phyloP scores from a whole-genome alignment of 2,888 invertebrate genomes.

The Rotaria sp. region DNA sequence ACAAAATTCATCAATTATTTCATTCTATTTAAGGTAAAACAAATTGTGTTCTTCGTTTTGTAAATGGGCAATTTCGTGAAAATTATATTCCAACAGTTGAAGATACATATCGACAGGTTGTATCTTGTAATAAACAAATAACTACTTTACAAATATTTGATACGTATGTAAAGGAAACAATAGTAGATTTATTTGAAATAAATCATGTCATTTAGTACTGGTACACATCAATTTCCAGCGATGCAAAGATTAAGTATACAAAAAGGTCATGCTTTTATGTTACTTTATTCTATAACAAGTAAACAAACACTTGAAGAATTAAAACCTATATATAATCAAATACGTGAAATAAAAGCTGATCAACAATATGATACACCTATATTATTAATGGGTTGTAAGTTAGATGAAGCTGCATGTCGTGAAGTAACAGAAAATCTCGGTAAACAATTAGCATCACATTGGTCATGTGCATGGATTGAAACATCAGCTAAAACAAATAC shows the following conservation, averaged over 20 bases:
- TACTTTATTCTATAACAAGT: slow-evolving; percentile 93
- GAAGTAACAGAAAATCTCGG: slow-evolving; percentile 69
- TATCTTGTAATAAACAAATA: slow-evolving; percentile 85
- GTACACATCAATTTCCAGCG: slow-evolving; percentile 98
- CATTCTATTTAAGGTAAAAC: slow-evolving; percentile 62
- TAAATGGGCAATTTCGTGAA: slow-evolving; percentile 94
- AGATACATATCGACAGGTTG: slow-evolving; percentile 69
- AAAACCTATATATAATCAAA: slow-evolving; percentile 84
- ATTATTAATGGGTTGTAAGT: slow-evolving; percentile 95
- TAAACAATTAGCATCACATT: slow-evolving; percentile 75
- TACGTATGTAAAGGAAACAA: slow-evolving; percentile 58
- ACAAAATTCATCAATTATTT: neutral
- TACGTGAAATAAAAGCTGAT: slow-evolving; percentile 69
- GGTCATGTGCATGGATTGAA: slow-evolving; percentile 90
- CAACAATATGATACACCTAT: slow-evolving; percentile 68
- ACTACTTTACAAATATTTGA: slow-evolving; percentile 99
- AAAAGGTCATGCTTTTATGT: slow-evolving; percentile 96
- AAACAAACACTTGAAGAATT: slow-evolving; percentile 87
- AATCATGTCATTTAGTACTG: slow-evolving; percentile 60
- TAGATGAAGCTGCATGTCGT: slow-evolving; percentile 69
- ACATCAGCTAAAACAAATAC: slow-evolving; percentile 98
- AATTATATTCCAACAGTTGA: slow-evolving; percentile 98
- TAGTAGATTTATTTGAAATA: neutral
- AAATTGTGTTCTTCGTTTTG: slow-evolving; percentile 85
- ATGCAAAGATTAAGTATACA: slow-evolving; percentile 97